These are phyloP conservation scores for Ypsolopha sequella DNA, from an alignment of 2,888 invertebrate genomes.

Conservation along the genomic window DNA sequence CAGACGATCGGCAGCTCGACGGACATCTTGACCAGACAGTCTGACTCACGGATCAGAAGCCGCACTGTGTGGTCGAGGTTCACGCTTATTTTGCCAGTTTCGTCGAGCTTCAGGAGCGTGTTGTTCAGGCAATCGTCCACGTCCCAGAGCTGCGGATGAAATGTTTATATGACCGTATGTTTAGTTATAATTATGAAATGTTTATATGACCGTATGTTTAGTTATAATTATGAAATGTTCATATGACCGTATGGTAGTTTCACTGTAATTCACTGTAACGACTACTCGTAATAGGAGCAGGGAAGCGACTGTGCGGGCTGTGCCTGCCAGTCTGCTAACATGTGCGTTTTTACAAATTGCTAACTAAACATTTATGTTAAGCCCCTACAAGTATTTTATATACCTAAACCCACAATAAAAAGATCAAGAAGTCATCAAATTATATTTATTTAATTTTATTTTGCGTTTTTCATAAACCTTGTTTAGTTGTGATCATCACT, in stretches of 20 bases:
- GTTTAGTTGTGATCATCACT: too few relatives aligned
- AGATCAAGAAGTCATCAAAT: too few relatives aligned
- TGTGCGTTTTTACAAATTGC: too few relatives aligned
- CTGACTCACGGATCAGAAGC: conserved; percentile 85
- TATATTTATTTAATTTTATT: too few relatives aligned
- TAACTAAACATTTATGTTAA: too few relatives aligned
- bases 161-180: neutral
- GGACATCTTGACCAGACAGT: conserved; percentile 85
- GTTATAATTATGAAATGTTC: conserved; percentile 9
- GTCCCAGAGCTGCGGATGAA: conserved; percentile 74
- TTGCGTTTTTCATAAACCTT: too few relatives aligned
- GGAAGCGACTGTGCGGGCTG: too few relatives aligned
- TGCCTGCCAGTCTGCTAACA: too few relatives aligned
- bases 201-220: neutral
- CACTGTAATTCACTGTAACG: too few relatives aligned
- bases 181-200: conserved; percentile 10
- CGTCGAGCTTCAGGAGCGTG: conserved; percentile 73
- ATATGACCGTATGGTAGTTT: neutral
- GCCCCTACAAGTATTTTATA: too few relatives aligned
- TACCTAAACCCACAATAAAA: too few relatives aligned
- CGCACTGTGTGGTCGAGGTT: conserved; percentile 83
- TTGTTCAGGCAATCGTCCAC: conserved; percentile 75
- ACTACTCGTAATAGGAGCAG: too few relatives aligned
- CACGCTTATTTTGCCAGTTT: conserved; percentile 76
- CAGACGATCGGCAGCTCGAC: conserved; percentile 87